Conservation (phyloP, 2,797 vertebrate species). For the Anabacerthia variegaticeps region DNA sequence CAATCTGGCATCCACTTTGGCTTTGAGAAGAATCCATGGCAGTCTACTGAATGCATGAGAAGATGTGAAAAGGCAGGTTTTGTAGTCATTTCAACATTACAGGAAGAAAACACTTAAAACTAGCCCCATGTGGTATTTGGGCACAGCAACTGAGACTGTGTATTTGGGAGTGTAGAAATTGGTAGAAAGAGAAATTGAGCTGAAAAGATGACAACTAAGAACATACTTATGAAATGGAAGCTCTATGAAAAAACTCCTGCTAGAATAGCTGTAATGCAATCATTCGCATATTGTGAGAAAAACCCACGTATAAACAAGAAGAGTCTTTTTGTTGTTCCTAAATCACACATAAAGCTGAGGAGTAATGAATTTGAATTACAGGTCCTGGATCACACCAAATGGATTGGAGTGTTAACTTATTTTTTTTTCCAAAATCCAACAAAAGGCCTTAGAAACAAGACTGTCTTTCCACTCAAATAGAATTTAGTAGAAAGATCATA, state of each 20-base stretch:
- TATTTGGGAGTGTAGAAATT: background rate
- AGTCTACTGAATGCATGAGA: background rate
- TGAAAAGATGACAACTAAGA: background rate
- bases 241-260: background rate
- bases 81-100: background rate
- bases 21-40: background rate
- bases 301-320: background rate
- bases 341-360: background rate
- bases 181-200: background rate
- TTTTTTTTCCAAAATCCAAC: background rate
- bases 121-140: background rate
- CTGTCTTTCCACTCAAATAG: background rate
- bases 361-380: conserved; percentile 1
- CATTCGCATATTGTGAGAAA: background rate
- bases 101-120: conserved; percentile 12
- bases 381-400: background rate
- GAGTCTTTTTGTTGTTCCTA: background rate
- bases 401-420: background rate
- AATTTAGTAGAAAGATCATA: background rate
- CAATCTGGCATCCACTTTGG: background rate
- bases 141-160: background rate
- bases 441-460: background rate
- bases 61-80: background rate
- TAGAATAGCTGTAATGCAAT: background rate
- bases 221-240: background rate